Evolutionary conservation across 2,113 vertebrate species (phyloP).

Genomic region (Synchiropus splendidus): DNA sequence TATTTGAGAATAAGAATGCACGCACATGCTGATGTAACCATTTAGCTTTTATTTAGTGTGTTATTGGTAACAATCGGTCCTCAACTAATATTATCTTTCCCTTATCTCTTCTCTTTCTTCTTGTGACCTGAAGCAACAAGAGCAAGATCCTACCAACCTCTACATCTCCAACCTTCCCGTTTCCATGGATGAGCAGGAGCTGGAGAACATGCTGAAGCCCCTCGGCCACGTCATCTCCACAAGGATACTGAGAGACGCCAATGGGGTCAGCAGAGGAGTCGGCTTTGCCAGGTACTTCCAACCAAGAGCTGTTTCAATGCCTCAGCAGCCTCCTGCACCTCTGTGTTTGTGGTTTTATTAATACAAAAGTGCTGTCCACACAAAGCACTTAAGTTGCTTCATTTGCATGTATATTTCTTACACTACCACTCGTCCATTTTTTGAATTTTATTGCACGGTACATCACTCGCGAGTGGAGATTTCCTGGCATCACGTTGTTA

Average conservation of each 20-base stretch:
- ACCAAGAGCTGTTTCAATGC: neutral
- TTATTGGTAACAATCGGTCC: slow-evolving; percentile 21
- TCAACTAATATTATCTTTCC: slow-evolving; percentile 3
- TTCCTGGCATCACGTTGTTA: no score
- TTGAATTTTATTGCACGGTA: neutral
- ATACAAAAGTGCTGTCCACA: no score
- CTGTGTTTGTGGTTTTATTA: no score
- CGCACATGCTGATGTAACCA: slow-evolving; percentile 4
- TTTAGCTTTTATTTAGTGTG: no score
- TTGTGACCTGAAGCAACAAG: slow-evolving; percentile 79
- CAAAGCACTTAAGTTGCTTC: no score
- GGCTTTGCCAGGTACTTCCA: slow-evolving; percentile 87
- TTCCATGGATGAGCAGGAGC: slow-evolving; percentile 95
- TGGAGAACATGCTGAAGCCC: slow-evolving; percentile 96
- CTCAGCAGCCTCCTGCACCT: neutral
- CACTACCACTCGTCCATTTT: neutral
- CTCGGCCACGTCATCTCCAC: slow-evolving; percentile 96
- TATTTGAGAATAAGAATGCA: no score
- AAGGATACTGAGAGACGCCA: slow-evolving; percentile 92
- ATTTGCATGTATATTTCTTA: neutral
- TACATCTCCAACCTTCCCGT: slow-evolving; percentile 96
- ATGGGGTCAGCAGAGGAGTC: slow-evolving; percentile 91
- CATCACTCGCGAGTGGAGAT: no score
- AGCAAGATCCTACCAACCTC: slow-evolving; percentile 95
- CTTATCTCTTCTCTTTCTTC: slow-evolving; percentile 3